phyloP scores from a whole-genome alignment of 2,888 invertebrate species.

The Cyaniris semiargus region DNA sequence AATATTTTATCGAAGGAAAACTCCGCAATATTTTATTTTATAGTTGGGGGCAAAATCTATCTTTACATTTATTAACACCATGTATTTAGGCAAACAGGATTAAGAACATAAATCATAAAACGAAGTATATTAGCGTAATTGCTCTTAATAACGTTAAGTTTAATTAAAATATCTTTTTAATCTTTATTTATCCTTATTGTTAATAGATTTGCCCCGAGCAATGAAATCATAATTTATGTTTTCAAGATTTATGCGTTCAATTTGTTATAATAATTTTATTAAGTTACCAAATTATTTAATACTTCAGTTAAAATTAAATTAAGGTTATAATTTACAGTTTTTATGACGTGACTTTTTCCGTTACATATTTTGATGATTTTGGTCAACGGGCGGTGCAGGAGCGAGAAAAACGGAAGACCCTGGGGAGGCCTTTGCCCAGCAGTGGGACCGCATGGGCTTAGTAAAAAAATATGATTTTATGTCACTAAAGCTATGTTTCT shows the following conservation, averaged over 20 bases:
- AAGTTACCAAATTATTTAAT: not conserved
- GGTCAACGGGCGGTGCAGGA: too few species aligned
- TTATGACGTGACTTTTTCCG: not conserved
- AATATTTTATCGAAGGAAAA: too few species aligned
- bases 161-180: slow-evolving; percentile 21
- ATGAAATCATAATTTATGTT: slow-evolving; percentile 13
- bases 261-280: slow-evolving; percentile 6
- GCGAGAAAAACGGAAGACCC: too few species aligned
- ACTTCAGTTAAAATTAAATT: not conserved
- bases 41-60: too few species aligned
- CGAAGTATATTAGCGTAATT: not conserved
- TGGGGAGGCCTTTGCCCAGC: too few species aligned
- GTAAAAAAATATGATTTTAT: too few species aligned
- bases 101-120: not conserved
- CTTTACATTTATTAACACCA: not conserved
- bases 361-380: not conserved
- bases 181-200: slow-evolving; percentile 5
- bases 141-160: slow-evolving; percentile 19
- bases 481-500: too few species aligned
- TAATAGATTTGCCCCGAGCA: slow-evolving; percentile 16
- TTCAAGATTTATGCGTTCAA: slow-evolving; percentile 15
- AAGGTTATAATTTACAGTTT: not conserved
- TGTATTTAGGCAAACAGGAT: slow-evolving; percentile 12
- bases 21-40: too few species aligned
- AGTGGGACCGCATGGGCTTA: too few species aligned